phyloP scores from a whole-genome alignment of 2,113 vertebrate genomes.

The Pygoscelis adeliae region DNA sequence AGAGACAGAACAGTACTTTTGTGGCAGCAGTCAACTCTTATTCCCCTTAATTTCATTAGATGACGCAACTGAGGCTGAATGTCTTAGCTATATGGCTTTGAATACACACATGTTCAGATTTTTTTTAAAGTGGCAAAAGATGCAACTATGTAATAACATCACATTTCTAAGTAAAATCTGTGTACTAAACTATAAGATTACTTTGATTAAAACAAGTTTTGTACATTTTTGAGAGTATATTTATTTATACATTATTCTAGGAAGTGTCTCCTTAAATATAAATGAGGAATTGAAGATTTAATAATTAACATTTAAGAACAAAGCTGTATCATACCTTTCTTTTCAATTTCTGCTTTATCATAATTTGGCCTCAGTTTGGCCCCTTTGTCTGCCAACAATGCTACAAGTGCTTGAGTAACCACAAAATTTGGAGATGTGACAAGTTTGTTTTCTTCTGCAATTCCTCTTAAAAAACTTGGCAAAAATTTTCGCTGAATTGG shows the following conservation, averaged over 20 bases:
- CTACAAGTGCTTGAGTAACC: slow-evolving; percentile 96
- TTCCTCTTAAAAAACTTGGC: slow-evolving; percentile 92
- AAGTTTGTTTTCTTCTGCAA: slow-evolving; percentile 96
- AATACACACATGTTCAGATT: rapidly evolving
- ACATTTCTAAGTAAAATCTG: not conserved
- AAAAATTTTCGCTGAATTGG: slow-evolving; percentile 96
- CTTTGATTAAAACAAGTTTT: not conserved
- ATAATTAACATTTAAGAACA: not conserved
- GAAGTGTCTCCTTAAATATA: not conserved
- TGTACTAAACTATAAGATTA: not conserved
- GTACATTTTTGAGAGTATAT: not conserved
- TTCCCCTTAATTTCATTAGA: not conserved
- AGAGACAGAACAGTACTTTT: not conserved
- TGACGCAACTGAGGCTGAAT: not conserved
- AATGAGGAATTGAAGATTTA: not conserved
- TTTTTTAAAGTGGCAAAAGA: not conserved
- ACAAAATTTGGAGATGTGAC: slow-evolving; percentile 97
- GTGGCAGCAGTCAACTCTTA: not conserved
- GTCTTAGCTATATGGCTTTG: not conserved
- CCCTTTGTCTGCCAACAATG: slow-evolving; percentile 93
- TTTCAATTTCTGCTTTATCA: slow-evolving; percentile 93
- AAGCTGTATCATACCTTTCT: slow-evolving; percentile 84
- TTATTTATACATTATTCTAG: not conserved
- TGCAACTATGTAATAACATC: not conserved
- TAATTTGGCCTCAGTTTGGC: slow-evolving; percentile 89